Evolutionary conservation across 2,888 invertebrate genomes (phyloP).

Genomic region (Oscheius myriophilus): DNA sequence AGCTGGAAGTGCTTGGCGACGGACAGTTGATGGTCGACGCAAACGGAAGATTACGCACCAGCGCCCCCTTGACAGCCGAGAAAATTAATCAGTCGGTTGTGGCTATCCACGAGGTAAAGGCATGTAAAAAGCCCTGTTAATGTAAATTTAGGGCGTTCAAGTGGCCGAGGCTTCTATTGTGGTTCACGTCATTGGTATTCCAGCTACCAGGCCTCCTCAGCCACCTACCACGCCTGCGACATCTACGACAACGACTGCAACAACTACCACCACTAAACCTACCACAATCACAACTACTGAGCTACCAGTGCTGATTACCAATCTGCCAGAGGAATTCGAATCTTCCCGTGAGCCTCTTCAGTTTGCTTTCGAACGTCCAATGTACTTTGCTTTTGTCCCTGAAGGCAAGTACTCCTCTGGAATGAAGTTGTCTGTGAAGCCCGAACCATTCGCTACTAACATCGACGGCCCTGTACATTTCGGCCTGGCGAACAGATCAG

Average conservation of each 20-base stretch:
- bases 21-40: conserved; percentile 34
- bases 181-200: conserved; percentile 28
- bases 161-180: conserved; percentile 36
- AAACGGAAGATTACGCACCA: conserved; percentile 38
- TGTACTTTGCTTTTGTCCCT: conserved; percentile 46
- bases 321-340: neutral
- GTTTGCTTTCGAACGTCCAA: conserved; percentile 33
- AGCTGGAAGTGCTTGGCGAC: conserved; percentile 10
- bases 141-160: conserved; percentile 16
- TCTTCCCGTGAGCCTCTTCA: conserved; percentile 2
- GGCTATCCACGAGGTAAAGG: conserved; percentile 30
- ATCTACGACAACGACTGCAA: conserved; percentile 8
- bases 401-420: conserved; percentile 63
- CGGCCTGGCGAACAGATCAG: conserved; percentile 36
- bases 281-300: conserved; percentile 14
- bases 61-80: conserved; percentile 26
- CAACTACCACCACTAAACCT: neutral
- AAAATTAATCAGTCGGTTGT: conserved; percentile 42
- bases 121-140: no score
- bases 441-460: conserved; percentile 38
- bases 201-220: conserved; percentile 12
- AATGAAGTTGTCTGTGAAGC: conserved; percentile 54
- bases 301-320: neutral
- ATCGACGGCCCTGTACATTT: conserved; percentile 24
- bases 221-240: neutral